These are phyloP conservation scores for Agonopterix alstromeriana DNA, from an alignment of 2,888 invertebrate genomes.

Conservation along the genomic window DNA sequence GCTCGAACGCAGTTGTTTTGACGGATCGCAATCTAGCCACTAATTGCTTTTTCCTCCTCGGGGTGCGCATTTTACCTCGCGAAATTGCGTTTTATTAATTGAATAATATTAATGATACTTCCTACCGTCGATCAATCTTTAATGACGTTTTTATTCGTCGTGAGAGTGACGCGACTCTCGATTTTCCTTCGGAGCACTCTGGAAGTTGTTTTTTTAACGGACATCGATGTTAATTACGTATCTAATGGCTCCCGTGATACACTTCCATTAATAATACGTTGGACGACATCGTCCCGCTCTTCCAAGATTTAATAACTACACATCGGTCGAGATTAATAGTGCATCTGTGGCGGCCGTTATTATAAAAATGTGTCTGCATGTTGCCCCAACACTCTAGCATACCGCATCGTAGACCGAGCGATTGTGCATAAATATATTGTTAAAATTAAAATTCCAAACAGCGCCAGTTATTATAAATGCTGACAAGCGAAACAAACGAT, in stretches of 20 bases:
- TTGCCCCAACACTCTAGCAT: slow-evolving; percentile 23
- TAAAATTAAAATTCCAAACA: too few species aligned
- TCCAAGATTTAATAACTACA: slow-evolving; percentile 69
- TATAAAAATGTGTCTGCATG: slow-evolving; percentile 50
- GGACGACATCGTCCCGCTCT: slow-evolving; percentile 60
- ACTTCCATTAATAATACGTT: slow-evolving; percentile 72
- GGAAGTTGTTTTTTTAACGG: slow-evolving; percentile 48
- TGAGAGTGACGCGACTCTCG: slow-evolving; percentile 54
- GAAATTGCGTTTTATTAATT: slow-evolving; percentile 76
- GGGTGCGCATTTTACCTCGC: slow-evolving; percentile 66
- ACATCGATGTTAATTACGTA: slow-evolving; percentile 69
- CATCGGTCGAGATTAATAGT: slow-evolving; percentile 63
- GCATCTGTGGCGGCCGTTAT: slow-evolving; percentile 58
- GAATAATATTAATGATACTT: slow-evolving; percentile 77
- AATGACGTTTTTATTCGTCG: slow-evolving; percentile 73
- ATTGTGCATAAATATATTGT: too few species aligned
- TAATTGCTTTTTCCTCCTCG: slow-evolving; percentile 75
- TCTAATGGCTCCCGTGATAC: slow-evolving; percentile 76
- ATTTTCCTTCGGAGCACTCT: slow-evolving; percentile 40
- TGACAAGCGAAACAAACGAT: slow-evolving; percentile 50
- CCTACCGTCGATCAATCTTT: slow-evolving; percentile 70
- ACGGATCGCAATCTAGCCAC: slow-evolving; percentile 76
- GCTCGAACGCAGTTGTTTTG: slow-evolving; percentile 72
- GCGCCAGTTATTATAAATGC: slow-evolving; percentile 36
- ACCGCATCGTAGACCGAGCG: slow-evolving; percentile 5